Evolutionary conservation across 2,888 invertebrate genomes (phyloP).

Genomic region (Euproctis similis): DNA sequence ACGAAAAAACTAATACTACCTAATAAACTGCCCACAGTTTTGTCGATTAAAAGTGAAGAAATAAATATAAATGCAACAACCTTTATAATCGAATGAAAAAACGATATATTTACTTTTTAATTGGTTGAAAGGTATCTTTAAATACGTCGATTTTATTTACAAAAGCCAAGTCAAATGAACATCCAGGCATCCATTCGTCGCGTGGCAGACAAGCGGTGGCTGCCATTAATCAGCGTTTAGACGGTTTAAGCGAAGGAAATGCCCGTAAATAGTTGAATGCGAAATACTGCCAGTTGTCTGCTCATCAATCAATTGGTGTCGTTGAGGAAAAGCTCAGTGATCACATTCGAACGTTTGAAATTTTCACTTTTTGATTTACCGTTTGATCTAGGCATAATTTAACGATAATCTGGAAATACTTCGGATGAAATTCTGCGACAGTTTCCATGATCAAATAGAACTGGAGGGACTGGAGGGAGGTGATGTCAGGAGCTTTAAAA

Average conservation of each 20-base stretch:
- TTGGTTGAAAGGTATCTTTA: slow-evolving; percentile 16
- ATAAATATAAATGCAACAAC: neutral
- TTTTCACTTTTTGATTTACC: slow-evolving; percentile 19
- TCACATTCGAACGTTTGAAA: slow-evolving; percentile 14
- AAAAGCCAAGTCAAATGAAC: slow-evolving; percentile 36
- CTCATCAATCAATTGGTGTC: slow-evolving; percentile 65
- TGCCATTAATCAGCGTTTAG: slow-evolving; percentile 63
- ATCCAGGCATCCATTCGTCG: slow-evolving; percentile 37
- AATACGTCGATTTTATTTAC: slow-evolving; percentile 25
- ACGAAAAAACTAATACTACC: too few species aligned
- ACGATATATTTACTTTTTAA: slow-evolving; percentile 19
- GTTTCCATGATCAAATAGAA: too few species aligned
- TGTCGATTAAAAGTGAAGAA: too few species aligned
- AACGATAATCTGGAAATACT: too few species aligned
- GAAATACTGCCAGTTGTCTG: slow-evolving; percentile 70
- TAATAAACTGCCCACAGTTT: too few species aligned
- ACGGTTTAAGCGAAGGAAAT: slow-evolving; percentile 72
- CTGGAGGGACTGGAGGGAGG: too few species aligned
- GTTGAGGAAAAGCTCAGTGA: slow-evolving; percentile 19
- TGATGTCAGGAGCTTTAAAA: too few species aligned
- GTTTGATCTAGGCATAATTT: slow-evolving; percentile 9
- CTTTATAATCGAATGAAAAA: slow-evolving; percentile 2
- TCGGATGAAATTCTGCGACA: too few species aligned
- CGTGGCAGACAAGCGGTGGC: slow-evolving; percentile 48
- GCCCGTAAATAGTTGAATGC: slow-evolving; percentile 74